These are phyloP conservation scores for Adelges cooleyi DNA, from an alignment of 1,140 invertebrate species.

Conservation along the genomic window DNA sequence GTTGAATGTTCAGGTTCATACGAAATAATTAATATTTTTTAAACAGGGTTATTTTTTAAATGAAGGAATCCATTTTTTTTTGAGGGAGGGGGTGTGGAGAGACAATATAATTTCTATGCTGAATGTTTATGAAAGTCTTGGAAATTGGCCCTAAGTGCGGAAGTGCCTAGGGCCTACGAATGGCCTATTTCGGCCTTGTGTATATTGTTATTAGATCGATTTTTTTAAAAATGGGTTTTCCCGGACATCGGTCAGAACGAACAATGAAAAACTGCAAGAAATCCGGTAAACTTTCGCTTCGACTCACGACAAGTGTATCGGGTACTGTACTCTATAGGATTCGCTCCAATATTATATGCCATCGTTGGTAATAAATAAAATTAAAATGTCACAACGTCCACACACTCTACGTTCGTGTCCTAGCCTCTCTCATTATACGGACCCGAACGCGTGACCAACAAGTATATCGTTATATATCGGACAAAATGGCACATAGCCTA, in stretches of 20 bases:
- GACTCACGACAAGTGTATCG: conserved; percentile 10
- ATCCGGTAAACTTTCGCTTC: conserved; percentile 14
- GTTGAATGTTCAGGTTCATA: too few relatives aligned
- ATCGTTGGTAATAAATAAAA: conserved; percentile 16
- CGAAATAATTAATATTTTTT: too few relatives aligned
- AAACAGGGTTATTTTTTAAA: too few relatives aligned
- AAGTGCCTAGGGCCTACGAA: too few relatives aligned
- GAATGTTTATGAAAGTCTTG: too few relatives aligned
- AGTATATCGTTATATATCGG: conserved; percentile 19
- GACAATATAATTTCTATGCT: too few relatives aligned
- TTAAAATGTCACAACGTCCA: conserved; percentile 21
- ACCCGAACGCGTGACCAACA: conserved; percentile 7
- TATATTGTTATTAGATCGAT: too few relatives aligned
- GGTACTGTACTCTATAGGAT: not conserved
- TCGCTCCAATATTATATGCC: conserved; percentile 1
- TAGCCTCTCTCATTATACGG: conserved; percentile 8
- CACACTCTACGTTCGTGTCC: conserved; percentile 16
- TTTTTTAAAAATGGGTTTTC: not conserved
- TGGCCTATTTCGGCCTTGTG: too few relatives aligned
- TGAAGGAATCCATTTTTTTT: too few relatives aligned
- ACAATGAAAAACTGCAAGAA: conserved; percentile 5
- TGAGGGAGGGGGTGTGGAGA: too few relatives aligned
- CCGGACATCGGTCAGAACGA: not conserved
- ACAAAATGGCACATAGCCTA: conserved; percentile 16
- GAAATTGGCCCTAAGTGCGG: too few relatives aligned